These are phyloP conservation scores for Temnothorax longispinosus DNA, from an alignment of 1,140 invertebrate genomes.

Conservation along the genomic window DNA sequence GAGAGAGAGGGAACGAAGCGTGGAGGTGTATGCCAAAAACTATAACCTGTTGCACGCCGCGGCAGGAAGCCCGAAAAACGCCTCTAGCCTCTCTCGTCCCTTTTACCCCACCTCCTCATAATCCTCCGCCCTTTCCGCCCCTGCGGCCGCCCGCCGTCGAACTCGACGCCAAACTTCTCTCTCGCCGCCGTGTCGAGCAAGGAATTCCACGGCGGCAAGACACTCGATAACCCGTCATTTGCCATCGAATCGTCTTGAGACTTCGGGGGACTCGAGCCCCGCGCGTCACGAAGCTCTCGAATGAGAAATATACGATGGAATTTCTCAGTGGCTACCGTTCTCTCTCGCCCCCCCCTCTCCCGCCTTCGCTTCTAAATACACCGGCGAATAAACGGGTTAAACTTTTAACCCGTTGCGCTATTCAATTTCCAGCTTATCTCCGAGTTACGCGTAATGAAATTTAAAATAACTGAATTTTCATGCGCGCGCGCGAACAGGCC, in stretches of 20 bases:
- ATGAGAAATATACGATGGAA: constrained; percentile 27
- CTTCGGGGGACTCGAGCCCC: constrained; percentile 21
- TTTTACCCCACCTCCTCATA: constrained; percentile 69
- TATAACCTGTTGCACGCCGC: constrained; percentile 85
- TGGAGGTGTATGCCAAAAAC: constrained; percentile 85
- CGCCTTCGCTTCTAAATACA: constrained; percentile 1
- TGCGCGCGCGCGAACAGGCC: constrained; percentile 10
- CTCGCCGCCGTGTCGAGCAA: constrained; percentile 65
- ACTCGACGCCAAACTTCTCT: constrained; percentile 70
- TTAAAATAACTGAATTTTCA: constrained; percentile 57
- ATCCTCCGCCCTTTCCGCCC: constrained; percentile 61
- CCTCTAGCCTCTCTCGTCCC: constrained; percentile 81
- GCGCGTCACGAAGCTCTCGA: constrained; percentile 44
- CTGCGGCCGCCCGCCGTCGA: constrained; percentile 52
- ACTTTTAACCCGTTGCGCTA: constrained; percentile 58
- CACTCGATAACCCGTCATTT: constrained; percentile 71
- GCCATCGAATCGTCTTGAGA: constrained; percentile 61
- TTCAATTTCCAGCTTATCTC: constrained; percentile 60
- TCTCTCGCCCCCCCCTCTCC: neutral
- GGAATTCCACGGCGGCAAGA: constrained; percentile 67
- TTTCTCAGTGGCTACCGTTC: constrained; percentile 38
- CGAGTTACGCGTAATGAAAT: constrained; percentile 49
- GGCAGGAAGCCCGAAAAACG: constrained; percentile 84
- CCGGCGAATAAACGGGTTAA: constrained; percentile 47
- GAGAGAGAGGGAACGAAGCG: constrained; percentile 72